phyloP scores from a whole-genome alignment of 1,140 invertebrate genomes.

The Drosophila neocordata region DNA sequence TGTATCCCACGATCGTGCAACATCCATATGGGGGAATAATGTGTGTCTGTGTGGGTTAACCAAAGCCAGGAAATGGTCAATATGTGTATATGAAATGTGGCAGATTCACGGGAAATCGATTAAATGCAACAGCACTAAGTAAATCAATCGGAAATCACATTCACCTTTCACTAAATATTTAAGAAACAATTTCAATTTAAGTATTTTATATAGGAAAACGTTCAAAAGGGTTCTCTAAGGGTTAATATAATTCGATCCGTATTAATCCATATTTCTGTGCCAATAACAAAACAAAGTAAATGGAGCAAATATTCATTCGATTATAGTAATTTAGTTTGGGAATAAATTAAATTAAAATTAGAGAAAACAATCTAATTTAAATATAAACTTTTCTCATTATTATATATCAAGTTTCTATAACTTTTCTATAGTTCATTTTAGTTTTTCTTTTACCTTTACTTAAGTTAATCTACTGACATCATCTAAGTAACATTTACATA shows the following conservation, averaged over 20 bases:
- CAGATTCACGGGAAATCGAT: constrained; percentile 7
- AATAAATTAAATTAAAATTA: no score
- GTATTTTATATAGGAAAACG: constrained; percentile 22
- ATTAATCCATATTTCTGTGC: neutral
- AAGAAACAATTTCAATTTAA: constrained; percentile 29
- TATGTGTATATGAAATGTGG: constrained; percentile 8
- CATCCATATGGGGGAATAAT: constrained; percentile 10
- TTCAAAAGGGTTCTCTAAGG: no score
- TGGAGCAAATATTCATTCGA: no score
- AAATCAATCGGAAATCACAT: constrained; percentile 6
- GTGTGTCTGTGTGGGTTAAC: constrained; percentile 31
- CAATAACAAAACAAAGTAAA: no score
- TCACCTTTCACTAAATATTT: neutral
- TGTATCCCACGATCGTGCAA: constrained; percentile 7
- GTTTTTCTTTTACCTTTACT: no score
- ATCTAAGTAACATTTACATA: no score
- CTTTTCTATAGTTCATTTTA: no score
- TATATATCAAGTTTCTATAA: no score
- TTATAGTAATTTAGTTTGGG: no score
- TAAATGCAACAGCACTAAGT: constrained; percentile 9
- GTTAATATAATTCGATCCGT: neutral
- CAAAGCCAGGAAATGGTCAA: constrained; percentile 7
- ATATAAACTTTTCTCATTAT: no score
- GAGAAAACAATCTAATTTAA: no score
- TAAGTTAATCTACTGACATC: no score